Evolutionary conservation across 2,797 vertebrate genomes (phyloP), one percentile per base, ranked within the genome.

Genomic region (Xiphorhynchus erythropygius): DNA sequence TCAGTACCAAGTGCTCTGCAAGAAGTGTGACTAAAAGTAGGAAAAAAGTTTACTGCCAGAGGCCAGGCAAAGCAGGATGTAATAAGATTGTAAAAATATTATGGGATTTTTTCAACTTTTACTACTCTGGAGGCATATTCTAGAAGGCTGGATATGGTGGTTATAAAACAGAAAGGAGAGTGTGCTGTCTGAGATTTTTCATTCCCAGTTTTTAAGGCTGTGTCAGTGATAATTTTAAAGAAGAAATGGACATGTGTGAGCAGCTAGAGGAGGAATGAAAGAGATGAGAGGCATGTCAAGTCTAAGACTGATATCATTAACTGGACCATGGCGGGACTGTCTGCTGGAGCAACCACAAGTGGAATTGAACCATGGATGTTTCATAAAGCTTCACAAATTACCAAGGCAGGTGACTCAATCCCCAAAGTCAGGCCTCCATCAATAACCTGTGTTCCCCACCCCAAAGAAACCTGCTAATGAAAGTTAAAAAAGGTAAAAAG

Each of bases 71-170:
- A 88, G 85, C 27, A 84, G 50, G n/a, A 91, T 70, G 62, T 84
- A 95, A 30, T 88, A 94, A 94, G 91, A 94, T 1, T 57, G 77
- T 94, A 96, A 96, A 96, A 96, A 91, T 78, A 94, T 68, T 69
- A 95, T 33, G 73, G 46, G 87, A 57, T 90, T 93, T 95, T 91
- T 94, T 93, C 93, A 88, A 57, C 50, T 94, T 95, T 94, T 93
- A 94, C 93, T 88, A n/a, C 87, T 71, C 79, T 41, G 65, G 69
- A 93, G 68, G 62, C 80, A 92, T 60, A 89, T 64, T 75, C 87
- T 84, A 84, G 57, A 91, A 91, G 91, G 83, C 27, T 67, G 83
- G 87, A 93, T 81, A 94, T 17, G 18, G 68, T 33, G 85, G 76
- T 33, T 75, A 62, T 91, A 96, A 90, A 95, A 87, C 0, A 86